A percentile compares a stretch with the other conserved stretches of the same genome.
Evolutionary conservation across 2,888 invertebrate species (phyloP).

Genomic region (Eupithecia inturbata): DNA sequence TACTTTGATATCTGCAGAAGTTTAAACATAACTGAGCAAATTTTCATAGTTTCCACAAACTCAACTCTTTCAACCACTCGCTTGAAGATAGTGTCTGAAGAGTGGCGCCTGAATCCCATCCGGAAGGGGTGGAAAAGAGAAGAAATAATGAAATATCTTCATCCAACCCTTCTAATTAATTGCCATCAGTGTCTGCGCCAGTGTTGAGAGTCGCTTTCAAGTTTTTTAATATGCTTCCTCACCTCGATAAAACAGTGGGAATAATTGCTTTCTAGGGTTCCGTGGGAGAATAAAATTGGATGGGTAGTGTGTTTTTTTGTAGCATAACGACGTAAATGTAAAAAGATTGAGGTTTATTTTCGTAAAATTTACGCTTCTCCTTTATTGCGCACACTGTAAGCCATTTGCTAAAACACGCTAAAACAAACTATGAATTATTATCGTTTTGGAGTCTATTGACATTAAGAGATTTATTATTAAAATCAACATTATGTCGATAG

Average conservation of each 20-base stretch:
- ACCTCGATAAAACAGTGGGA: conserved; percentile 78
- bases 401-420: too few species aligned
- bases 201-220: conserved; percentile 79
- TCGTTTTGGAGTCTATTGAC: too few species aligned
- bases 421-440: too few species aligned
- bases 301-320: not conserved
- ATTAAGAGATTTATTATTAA: too few species aligned
- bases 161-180: conserved; percentile 84
- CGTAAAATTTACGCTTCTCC: too few species aligned
- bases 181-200: conserved; percentile 83
- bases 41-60: not conserved
- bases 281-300: not conserved
- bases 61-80: not conserved
- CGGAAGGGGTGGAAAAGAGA: conserved; percentile 56
- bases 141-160: conserved; percentile 82
- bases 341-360: not conserved
- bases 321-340: not conserved
- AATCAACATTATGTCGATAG: too few species aligned
- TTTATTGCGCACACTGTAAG: too few species aligned
- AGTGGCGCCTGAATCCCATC: conserved; percentile 22
- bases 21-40: not conserved
- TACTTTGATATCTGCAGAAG: not conserved
- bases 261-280: conserved; percentile 77
- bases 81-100: conserved; percentile 28
- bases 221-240: conserved; percentile 84